Conservation (phyloP, 2,797 vertebrate species). For the Lithobates sylvaticus region DNA sequence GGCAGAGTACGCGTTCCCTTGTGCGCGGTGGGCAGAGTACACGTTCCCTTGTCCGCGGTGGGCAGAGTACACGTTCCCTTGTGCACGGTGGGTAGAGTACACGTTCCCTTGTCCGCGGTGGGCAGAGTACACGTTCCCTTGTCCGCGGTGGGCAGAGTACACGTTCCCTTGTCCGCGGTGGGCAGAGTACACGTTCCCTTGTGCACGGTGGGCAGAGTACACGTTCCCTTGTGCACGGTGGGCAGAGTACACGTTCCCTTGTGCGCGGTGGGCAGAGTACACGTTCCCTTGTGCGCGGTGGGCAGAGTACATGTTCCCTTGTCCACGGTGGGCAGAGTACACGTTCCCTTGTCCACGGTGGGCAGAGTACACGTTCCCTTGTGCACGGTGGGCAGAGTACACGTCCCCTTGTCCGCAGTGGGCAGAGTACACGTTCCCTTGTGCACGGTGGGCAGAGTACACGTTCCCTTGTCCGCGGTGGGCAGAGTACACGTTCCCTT, state of each 20-base stretch:
- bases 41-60: background rate
- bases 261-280: too few species aligned
- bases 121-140: background rate
- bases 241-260: background rate
- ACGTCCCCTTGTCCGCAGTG: background rate
- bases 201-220: too few species aligned
- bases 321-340: too few species aligned
- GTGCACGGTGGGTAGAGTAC: accelerated
- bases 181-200: background rate
- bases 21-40: too few species aligned
- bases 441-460: too few species aligned
- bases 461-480: background rate
- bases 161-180: background rate
- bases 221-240: accelerated
- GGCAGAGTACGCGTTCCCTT: background rate
- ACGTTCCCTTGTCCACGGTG: background rate
- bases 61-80: background rate
- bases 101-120: background rate
- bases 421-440: background rate
- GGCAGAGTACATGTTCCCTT: background rate
- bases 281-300: background rate
- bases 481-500: background rate
- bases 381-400: too few species aligned
- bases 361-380: background rate
- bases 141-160: too few species aligned